Base-by-base conservation (phyloP, 2,113 vertebrate genomes). In the Atractosteus spatula region DNA sequence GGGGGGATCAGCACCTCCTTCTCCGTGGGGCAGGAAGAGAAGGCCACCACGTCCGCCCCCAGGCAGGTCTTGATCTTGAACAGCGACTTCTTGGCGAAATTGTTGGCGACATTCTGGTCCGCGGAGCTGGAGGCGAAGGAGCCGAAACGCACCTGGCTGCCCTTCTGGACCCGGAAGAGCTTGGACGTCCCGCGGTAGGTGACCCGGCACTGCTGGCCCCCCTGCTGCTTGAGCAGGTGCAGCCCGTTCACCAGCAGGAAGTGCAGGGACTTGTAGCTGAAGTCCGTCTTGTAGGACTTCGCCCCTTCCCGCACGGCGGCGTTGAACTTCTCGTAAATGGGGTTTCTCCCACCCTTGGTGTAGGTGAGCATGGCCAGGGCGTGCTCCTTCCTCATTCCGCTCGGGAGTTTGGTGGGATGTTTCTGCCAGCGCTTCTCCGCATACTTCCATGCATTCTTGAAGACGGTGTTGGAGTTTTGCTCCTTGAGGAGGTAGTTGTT, bases 1-100 rank as follows among this genome's bases (percentile, higher is more conserved):
- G 72, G 64, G 6, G 65, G 71, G 44, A 68, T 73, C 4, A 73
- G 41, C 51, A 73, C 65, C 44, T 73, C 65, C 3, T 66, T 44
- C 16, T 73, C 64, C 10, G 5, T 7, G 29, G 42, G 3, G 12
- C 55, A 10, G 0, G 8, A 12, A 4, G 65, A 44, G 41, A 45
- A 68, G 7, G 2, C 13, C 43, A n/a, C 12, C 1, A 73, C 55
- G 0, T 73, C 0, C 8, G 65, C 55, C 3, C 65, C 64, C 7
- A 44, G 13, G 56, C 65, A 73, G 3, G 65, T 73, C 14, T 17
- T 10, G 10, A 73, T 68, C n/a, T 59, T 43, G 66, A 73, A 68
- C 54, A 63, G 59, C 1, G 54, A 11, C 10, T 43, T 0, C 4
- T 29, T 54, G n/a, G 43, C 55, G 67, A 67, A 68, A 6, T 13